Evolutionary conservation across 2,797 vertebrate species (phyloP).

Genomic region (Heliangelus exortis): DNA sequence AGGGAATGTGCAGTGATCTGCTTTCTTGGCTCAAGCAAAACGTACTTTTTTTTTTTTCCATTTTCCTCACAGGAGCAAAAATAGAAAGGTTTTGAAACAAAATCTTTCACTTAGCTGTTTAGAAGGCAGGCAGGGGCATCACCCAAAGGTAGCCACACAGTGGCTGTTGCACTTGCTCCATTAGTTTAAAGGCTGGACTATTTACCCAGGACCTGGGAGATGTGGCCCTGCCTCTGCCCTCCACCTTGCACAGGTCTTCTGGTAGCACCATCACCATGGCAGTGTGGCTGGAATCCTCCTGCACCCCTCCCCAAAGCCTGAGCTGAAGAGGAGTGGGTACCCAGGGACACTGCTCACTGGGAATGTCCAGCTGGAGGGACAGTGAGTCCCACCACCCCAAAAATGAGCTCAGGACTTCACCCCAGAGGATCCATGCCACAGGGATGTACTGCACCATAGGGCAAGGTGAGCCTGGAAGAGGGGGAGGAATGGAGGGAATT

Average conservation of each 20-base stretch:
- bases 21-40: neutral
- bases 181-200: neutral
- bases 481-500: neutral
- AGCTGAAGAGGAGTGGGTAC: neutral
- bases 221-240: neutral
- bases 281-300: neutral
- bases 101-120: neutral
- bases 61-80: neutral
- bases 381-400: neutral
- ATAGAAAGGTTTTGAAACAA: neutral
- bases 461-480: neutral
- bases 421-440: rapidly evolving
- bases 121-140: neutral
- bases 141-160: neutral
- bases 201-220: neutral
- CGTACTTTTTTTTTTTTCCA: neutral
- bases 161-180: neutral
- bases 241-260: neutral
- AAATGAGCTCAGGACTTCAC: neutral
- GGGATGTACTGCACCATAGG: neutral
- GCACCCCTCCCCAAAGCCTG: neutral
- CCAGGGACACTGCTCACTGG: rapidly evolving
- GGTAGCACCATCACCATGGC: neutral
- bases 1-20: neutral
- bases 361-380: rapidly evolving